These are phyloP conservation scores for Syrphus vitripennis DNA, from an alignment of 2,888 invertebrate genomes.

Conservation along the genomic window DNA sequence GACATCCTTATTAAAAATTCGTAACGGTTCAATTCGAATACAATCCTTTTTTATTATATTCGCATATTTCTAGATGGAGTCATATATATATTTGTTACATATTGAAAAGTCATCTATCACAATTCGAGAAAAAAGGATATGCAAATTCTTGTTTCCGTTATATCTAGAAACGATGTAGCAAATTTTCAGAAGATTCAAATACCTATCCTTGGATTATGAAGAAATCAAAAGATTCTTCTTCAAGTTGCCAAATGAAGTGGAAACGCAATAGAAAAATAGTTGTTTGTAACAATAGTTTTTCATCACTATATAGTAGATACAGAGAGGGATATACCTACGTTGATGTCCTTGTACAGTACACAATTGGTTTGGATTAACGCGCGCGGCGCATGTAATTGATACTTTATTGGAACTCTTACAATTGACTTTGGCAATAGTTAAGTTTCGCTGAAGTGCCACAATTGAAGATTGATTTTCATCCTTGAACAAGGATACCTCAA, in stretches of 20 bases:
- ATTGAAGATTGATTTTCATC: constrained; percentile 40
- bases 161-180: background rate
- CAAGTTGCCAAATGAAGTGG: constrained; percentile 50
- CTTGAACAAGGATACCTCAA: constrained; percentile 35
- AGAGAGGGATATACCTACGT: too few species aligned
- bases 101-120: constrained; percentile 61
- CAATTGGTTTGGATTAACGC: background rate
- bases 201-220: background rate
- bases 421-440: constrained; percentile 35
- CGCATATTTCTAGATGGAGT: background rate
- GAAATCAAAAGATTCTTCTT: background rate
- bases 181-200: background rate
- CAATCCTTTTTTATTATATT: constrained; percentile 3
- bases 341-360: constrained; percentile 29
- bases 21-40: constrained; percentile 47
- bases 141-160: background rate
- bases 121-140: constrained; percentile 12
- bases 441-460: constrained; percentile 7
- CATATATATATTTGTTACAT: constrained; percentile 12
- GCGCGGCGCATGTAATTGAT: constrained; percentile 61
- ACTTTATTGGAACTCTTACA: constrained; percentile 57
- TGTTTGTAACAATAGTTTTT: background rate
- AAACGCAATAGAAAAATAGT: background rate
- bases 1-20: constrained; percentile 52
- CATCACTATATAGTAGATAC: background rate